These are phyloP conservation scores for Trachelus tabidus DNA, from an alignment of 2,888 invertebrate genomes.

Conservation along the genomic window DNA sequence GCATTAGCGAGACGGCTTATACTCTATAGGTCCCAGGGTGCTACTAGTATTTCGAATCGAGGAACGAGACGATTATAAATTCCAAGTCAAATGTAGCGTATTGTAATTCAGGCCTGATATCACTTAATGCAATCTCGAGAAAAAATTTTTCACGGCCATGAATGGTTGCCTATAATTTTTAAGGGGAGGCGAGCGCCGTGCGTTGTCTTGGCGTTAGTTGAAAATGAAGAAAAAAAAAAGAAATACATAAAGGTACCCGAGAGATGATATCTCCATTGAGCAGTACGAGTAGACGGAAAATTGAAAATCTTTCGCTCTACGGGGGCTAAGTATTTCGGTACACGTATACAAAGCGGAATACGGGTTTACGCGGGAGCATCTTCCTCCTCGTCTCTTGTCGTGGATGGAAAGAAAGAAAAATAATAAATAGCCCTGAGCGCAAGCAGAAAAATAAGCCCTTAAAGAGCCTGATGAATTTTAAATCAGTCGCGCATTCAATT, in stretches of 20 bases:
- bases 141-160: slow-evolving; percentile 12
- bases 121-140: slow-evolving; percentile 58
- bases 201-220: not conserved
- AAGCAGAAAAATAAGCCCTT: slow-evolving; percentile 65
- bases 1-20: slow-evolving; percentile 56
- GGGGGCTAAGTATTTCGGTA: not conserved
- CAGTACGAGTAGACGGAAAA: not conserved
- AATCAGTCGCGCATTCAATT: slow-evolving; percentile 64
- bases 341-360: not conserved
- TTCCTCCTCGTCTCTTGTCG: not conserved
- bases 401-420: slow-evolving; percentile 29
- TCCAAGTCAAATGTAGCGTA: slow-evolving; percentile 64
- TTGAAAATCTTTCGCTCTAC: slow-evolving; percentile 3
- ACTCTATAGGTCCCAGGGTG: slow-evolving; percentile 60
- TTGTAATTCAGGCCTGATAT: slow-evolving; percentile 59
- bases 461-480: slow-evolving; percentile 66
- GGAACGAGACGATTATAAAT: slow-evolving; percentile 60
- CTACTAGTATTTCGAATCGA: slow-evolving; percentile 46
- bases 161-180: not conserved
- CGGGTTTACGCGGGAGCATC: not conserved
- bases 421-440: slow-evolving; percentile 63
- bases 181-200: not conserved
- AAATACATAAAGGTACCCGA: not conserved
- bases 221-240: not conserved
- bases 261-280: not conserved